Evolutionary conservation across 2,113 vertebrate species (phyloP).

Genomic region (Ailurus styani): DNA sequence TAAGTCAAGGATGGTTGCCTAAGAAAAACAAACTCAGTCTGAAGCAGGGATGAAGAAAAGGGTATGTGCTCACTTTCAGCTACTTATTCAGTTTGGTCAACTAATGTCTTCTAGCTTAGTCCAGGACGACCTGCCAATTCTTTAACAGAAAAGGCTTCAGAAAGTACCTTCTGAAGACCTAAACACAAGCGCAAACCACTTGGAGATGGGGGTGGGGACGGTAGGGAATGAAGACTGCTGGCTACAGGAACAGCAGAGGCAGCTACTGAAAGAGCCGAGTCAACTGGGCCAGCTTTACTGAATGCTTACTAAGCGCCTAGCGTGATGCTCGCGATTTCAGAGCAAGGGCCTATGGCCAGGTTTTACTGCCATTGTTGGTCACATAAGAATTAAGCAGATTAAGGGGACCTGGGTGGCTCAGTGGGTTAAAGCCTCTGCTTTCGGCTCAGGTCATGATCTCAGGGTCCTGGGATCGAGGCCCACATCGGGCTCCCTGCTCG

Average conservation of each 20-base stretch:
- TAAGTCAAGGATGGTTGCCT: neutral
- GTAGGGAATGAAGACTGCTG: neutral
- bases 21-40: neutral
- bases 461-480: too few relatives aligned
- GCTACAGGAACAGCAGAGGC: neutral
- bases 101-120: neutral
- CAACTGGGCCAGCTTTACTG: neutral
- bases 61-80: neutral
- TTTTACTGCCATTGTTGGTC: neutral
- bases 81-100: neutral
- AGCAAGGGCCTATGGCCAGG: neutral
- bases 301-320: neutral
- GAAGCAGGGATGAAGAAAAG: neutral
- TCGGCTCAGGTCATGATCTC: too few relatives aligned
- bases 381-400: conserved; percentile 14
- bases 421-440: too few relatives aligned
- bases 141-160: neutral
- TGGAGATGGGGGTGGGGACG: neutral
- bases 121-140: neutral
- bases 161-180: neutral
- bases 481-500: too few relatives aligned
- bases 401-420: too few relatives aligned
- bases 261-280: neutral
- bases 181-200: neutral
- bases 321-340: neutral